These are phyloP conservation scores for Peromyscus nudipes DNA, from an alignment of 2,797 vertebrate species.

Conservation along the genomic window DNA sequence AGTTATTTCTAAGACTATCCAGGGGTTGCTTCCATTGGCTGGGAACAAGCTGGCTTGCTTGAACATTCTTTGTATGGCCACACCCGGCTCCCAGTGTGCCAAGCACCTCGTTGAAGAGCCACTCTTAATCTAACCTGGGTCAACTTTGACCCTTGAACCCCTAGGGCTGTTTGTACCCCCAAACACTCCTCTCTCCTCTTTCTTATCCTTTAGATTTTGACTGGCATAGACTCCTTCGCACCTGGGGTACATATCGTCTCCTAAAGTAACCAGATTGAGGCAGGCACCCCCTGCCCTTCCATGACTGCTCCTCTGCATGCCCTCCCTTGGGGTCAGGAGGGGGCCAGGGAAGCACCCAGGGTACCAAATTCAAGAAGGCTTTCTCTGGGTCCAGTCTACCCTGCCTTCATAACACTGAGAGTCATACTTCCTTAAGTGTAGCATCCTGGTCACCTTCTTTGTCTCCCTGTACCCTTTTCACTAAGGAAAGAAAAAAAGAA, in stretches of 20 bases:
- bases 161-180: no score
- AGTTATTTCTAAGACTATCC: neutral
- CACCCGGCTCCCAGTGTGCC: fast-evolving
- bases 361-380: neutral
- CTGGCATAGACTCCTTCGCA: neutral
- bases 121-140: fast-evolving
- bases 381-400: fast-evolving
- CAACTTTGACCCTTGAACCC: neutral
- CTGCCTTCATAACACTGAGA: neutral
- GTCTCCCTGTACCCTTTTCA: neutral
- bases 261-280: neutral
- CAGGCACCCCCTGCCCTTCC: neutral
- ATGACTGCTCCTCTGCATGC: neutral
- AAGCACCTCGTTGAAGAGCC: neutral
- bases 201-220: neutral
- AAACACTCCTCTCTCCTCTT: neutral
- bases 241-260: no score
- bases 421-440: neutral
- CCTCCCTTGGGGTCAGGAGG: neutral
- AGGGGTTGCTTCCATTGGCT: neutral
- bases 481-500: neutral
- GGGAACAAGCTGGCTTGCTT: fast-evolving
- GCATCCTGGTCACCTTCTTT: no score
- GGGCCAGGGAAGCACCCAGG: no score
- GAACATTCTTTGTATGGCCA: no score